phyloP scores from a whole-genome alignment of 1,140 invertebrate species.

The Dinoponera quadriceps region DNA sequence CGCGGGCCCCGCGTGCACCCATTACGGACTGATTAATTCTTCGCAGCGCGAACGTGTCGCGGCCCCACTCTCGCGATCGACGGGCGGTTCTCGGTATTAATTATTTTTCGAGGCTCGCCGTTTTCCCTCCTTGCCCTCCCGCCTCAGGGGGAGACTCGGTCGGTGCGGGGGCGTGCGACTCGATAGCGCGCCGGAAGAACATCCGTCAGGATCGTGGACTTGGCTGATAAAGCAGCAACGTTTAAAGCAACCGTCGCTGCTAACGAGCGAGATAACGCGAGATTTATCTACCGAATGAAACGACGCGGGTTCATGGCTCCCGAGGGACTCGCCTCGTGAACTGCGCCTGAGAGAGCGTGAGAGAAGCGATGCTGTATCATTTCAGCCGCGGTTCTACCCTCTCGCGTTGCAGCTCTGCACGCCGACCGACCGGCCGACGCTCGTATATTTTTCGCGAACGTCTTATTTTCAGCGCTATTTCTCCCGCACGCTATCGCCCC shows the following conservation, averaged over 20 bases:
- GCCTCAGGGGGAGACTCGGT: neutral
- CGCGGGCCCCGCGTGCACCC: neutral
- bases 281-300: conserved; percentile 46
- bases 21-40: neutral
- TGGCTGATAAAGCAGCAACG: conserved; percentile 36
- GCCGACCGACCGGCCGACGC: no score
- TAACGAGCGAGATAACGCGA: conserved; percentile 49
- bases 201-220: conserved; percentile 51
- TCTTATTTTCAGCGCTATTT: no score
- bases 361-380: neutral
- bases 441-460: no score
- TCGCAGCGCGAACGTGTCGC: neutral
- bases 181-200: conserved; percentile 57
- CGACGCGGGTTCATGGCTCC: conserved; percentile 12
- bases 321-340: neutral
- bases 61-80: neutral
- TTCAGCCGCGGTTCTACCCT: neutral
- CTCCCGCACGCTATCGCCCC: no score
- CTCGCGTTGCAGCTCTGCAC: no score
- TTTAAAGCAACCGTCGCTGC: conserved; percentile 31
- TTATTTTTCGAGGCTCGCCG: conserved; percentile 42
- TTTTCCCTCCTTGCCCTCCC: neutral
- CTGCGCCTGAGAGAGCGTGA: no score
- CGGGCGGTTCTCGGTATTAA: conserved; percentile 22
- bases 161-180: conserved; percentile 27